Evolutionary conservation across 2,888 invertebrate species (phyloP), one percentile per base, ranked within the genome.

Genomic region (Leucophenga montana): DNA sequence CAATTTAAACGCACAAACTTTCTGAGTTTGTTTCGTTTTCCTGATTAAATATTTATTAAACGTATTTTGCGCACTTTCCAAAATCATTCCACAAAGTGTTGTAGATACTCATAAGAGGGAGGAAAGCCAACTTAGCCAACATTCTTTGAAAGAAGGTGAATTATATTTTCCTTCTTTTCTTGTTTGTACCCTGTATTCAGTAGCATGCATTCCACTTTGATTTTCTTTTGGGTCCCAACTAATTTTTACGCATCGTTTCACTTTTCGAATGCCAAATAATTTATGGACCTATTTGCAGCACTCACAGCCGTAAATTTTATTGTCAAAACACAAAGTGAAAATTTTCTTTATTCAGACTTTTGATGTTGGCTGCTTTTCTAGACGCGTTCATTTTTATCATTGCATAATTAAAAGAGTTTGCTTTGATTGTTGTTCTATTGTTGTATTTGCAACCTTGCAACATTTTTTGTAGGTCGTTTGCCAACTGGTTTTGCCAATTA

Each of bases 401-500:
- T 56, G 56, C 57, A 57, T 57, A 57, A 57, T 57, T 57, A 27
- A 57, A 57, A 27, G 57, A 57, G 57, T 57, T 57, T 27, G 31
- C 57, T 57, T 57, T 57, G 57, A 57, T 57, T 57, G n/a, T 57
- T 57, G 31, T 3, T 54, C 31, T 61, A n/a, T 33, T 33, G 33
- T 61, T 2, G 11, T 56, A 0, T 62, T 65, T 69, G 46, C n/a
- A n/a, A n/a, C 66, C 46, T 48, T 72, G 16, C 3, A 61, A 44
- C 57, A 13, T 61, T 74, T 74, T 73, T 57, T 66, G 72, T 71
- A 67, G 59, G 68, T 66, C 61, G 67, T 22, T 67, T 67, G 54
- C 56, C 68, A 68, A 80, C 74, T 62, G 44, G 13, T 73, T 74
- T 75, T 71, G 68, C 74, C 79, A 81, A 83, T 81, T 83, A 83